Conservation (phyloP, 2,113 vertebrate genomes). For the Bombycilla garrulus region DNA sequence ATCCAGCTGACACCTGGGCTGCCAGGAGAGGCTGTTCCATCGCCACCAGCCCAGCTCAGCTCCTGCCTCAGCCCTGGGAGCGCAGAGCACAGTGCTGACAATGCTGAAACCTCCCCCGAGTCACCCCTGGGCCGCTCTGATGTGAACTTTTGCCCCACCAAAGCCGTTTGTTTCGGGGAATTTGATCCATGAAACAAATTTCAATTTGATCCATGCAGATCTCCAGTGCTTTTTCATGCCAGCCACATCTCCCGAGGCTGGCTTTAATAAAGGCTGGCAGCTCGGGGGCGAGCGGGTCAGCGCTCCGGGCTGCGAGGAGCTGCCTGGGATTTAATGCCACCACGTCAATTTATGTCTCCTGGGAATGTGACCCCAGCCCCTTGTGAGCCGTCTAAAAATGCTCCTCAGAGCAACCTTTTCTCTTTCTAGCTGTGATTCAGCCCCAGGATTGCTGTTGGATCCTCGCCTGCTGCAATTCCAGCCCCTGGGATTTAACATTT, state of each 20-base stretch:
- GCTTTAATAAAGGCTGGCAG: not conserved
- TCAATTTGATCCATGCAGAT: conserved; percentile 1
- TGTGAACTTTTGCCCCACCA: not conserved
- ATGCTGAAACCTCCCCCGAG: not conserved
- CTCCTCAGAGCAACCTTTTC: not conserved
- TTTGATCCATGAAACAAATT: conserved; percentile 5
- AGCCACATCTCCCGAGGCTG: not conserved
- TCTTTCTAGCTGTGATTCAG: not conserved
- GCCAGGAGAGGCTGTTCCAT: not conserved
- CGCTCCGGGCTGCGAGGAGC: accelerated
- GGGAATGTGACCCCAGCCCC: not conserved
- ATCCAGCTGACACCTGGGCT: not conserved
- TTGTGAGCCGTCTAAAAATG: accelerated
- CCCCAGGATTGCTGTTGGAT: accelerated
- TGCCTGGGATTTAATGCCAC: not conserved
- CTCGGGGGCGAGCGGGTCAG: not conserved
- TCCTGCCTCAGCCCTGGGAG: not conserved
- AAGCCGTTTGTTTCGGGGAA: not conserved
- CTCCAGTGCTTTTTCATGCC: not conserved
- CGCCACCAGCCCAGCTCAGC: not conserved
- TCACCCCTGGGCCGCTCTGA: accelerated
- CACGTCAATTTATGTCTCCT: not conserved
- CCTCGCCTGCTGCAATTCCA: not conserved
- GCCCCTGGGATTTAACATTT: not conserved
- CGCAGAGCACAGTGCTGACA: accelerated